These are phyloP conservation scores for Drosophila nikananu DNA, from an alignment of 1,140 invertebrate species.

Conservation along the genomic window DNA sequence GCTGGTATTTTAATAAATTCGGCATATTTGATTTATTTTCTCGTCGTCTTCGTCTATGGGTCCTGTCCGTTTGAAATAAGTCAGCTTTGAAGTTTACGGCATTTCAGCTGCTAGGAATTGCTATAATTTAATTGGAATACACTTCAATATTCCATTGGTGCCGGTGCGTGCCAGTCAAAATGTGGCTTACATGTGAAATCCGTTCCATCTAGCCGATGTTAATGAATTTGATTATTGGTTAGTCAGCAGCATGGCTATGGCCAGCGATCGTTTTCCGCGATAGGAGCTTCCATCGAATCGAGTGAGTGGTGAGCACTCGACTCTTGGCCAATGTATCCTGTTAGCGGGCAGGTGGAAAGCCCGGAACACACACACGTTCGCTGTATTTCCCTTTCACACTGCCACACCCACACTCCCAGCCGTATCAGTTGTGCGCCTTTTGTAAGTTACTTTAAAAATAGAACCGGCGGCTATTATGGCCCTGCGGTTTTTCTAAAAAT, in stretches of 20 bases:
- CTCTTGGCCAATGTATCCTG: conserved; percentile 26
- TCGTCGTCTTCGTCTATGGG: not conserved
- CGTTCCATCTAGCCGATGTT: conserved; percentile 2
- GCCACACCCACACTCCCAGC: conserved; percentile 4
- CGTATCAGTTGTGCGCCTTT: conserved; percentile 37
- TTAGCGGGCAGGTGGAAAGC: conserved; percentile 31
- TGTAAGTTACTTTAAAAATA: conserved; percentile 70
- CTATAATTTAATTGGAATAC: conserved; percentile 45
- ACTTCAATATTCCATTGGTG: conserved; percentile 26
- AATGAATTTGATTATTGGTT: conserved; percentile 17
- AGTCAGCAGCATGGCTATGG: conserved; percentile 18
- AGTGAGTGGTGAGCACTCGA: conserved; percentile 8
- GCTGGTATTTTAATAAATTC: conserved; percentile 45
- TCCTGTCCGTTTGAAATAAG: conserved; percentile 25
- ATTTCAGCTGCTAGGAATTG: conserved; percentile 26
- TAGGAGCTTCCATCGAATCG: conserved; percentile 30
- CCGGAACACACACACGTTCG: conserved; percentile 10
- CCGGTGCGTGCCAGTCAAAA: conserved; percentile 32
- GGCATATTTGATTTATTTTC: conserved; percentile 38
- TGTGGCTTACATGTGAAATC: conserved; percentile 16
- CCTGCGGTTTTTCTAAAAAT: conserved; percentile 74
- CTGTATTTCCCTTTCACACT: conserved; percentile 5
- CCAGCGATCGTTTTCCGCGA: conserved; percentile 30
- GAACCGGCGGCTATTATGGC: conserved; percentile 73
- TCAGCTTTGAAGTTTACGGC: conserved; percentile 29